Conservation (phyloP, 2,797 vertebrate species). For the Nothura maculosa region DNA sequence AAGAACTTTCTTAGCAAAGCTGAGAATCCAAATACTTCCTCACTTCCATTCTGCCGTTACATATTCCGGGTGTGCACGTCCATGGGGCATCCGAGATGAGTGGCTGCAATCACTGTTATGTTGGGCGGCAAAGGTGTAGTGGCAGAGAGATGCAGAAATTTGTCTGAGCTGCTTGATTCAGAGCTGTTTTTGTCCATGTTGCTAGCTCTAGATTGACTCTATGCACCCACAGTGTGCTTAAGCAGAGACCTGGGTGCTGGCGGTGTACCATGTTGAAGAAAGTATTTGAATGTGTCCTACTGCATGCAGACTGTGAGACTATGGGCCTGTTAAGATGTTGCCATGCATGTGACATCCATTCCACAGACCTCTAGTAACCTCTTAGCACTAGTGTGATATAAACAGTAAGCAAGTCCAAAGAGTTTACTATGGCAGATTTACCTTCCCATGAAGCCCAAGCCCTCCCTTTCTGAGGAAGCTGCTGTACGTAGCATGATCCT, state of each 20-base stretch:
- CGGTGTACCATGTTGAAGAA: background rate
- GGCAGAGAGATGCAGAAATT: background rate
- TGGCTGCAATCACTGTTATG: too few species aligned
- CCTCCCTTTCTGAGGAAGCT: background rate
- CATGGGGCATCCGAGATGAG: too few species aligned
- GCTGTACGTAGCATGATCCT: background rate
- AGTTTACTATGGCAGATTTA: background rate
- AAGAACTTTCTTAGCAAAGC: background rate
- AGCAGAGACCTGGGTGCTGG: background rate
- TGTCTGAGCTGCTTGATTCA: fast-evolving
- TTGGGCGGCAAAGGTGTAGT: background rate
- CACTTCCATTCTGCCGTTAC: background rate
- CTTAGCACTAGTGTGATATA: background rate
- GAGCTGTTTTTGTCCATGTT: background rate
- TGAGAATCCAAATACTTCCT: background rate
- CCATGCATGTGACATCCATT: background rate
- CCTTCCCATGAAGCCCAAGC: background rate
- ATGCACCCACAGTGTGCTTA: background rate
- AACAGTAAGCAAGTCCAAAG: background rate
- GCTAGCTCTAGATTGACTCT: background rate
- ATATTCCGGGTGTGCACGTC: too few species aligned
- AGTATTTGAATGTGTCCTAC: background rate
- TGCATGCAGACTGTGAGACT: background rate
- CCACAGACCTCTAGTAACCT: background rate
- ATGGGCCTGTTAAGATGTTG: background rate